Conservation (phyloP, 2,113 vertebrate genomes). For the Kryptolebias marmoratus region DNA sequence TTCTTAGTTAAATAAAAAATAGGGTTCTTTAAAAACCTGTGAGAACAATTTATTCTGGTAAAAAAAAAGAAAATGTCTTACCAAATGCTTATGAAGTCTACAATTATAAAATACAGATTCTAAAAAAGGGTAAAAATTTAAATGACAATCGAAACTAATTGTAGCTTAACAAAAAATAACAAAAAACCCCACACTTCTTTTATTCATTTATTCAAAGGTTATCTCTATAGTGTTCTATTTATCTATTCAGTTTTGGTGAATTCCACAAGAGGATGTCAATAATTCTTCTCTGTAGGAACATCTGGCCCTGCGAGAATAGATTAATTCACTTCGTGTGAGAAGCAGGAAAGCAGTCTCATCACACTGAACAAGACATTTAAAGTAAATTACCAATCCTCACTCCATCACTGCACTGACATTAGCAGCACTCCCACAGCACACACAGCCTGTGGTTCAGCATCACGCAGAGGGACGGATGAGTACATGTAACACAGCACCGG, state of each 20-base stretch:
- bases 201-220: slow-evolving; percentile 11
- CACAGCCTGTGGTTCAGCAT: slow-evolving; percentile 33
- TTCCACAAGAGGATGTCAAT: slow-evolving; percentile 22
- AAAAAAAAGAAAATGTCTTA: not conserved
- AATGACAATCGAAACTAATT: no score
- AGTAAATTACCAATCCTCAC: slow-evolving; percentile 44
- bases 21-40: not conserved
- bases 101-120: no score
- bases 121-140: not conserved
- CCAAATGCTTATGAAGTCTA: no score
- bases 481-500: slow-evolving; percentile 1
- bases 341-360: slow-evolving; percentile 43
- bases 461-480: slow-evolving; percentile 10
- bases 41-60: not conserved
- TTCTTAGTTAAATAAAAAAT: not conserved
- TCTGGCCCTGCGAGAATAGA: slow-evolving; percentile 49
- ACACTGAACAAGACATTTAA: slow-evolving; percentile 42
- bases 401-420: slow-evolving; percentile 28
- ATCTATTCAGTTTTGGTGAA: slow-evolving; percentile 31
- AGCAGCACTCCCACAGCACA: slow-evolving; percentile 10
- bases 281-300: slow-evolving; percentile 44
- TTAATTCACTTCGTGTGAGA: slow-evolving; percentile 40
- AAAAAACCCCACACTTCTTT: not conserved
- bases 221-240: slow-evolving; percentile 24
- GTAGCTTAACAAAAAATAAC: no score